A percentile compares a stretch with the other conserved stretches of the same genome.
These are phyloP conservation scores for Helicoverpa armigera DNA, from an alignment of 1,140 invertebrate species.

Conservation along the genomic window DNA sequence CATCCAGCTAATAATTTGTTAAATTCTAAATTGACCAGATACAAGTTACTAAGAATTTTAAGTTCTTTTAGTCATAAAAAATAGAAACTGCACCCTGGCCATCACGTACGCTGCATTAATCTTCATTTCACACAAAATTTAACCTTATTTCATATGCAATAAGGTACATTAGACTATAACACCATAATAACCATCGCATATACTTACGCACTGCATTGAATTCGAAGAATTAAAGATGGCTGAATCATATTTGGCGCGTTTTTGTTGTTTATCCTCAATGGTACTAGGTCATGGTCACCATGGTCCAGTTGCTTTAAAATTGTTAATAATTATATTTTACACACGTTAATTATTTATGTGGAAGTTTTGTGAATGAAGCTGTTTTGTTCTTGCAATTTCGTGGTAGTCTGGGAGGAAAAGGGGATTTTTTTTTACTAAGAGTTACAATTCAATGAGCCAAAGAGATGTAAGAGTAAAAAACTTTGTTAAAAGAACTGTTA, in stretches of 20 bases:
- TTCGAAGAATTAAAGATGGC: constrained; percentile 39
- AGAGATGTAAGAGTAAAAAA: too few species aligned
- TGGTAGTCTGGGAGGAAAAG: constrained; percentile 4
- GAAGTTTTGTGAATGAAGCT: constrained; percentile 24
- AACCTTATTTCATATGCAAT: background rate
- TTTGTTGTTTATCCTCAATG: constrained; percentile 41
- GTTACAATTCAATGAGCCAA: too few species aligned
- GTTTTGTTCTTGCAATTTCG: constrained; percentile 5
- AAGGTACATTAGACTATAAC: background rate
- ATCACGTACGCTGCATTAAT: background rate
- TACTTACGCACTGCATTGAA: background rate
- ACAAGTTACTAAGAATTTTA: too few species aligned
- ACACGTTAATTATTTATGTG: background rate
- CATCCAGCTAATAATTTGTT: too few species aligned
- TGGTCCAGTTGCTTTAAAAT: constrained; percentile 16
- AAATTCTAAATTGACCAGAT: too few species aligned
- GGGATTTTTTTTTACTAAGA: background rate
- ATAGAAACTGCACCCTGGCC: background rate
- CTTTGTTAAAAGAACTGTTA: too few species aligned
- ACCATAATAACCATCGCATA: background rate
- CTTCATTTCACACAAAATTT: background rate
- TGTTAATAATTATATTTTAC: background rate
- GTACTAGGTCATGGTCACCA: constrained; percentile 19
- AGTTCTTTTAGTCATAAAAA: too few species aligned
- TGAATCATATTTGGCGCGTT: constrained; percentile 37